Base-by-base conservation (phyloP, 2,888 invertebrate genomes). In the Argyresthia goedartella region DNA sequence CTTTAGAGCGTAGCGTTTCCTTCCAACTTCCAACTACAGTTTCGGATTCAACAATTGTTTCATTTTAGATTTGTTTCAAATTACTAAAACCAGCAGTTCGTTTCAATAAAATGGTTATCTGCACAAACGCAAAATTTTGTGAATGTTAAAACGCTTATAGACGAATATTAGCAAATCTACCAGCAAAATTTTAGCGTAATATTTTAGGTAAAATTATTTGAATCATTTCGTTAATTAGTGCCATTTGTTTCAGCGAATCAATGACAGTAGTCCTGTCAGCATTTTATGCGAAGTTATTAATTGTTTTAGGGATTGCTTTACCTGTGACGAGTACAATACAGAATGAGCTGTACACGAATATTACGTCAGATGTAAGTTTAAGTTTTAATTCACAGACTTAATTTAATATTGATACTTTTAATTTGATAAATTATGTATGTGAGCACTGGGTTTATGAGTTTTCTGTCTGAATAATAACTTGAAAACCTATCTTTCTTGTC, bases 251-350 rank as follows among this genome's bases (percentile, higher is more conserved):
- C 81, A 89, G 89, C 63, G 89, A 89, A 77, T 88, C 89, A 58
- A 81, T 90, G 75, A 88, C 89, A 52, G 81, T 88, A 54, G 87
- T 89, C 50, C 67, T 91, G 62, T 91, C 91, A 70, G 90, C 90
- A 46, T 86, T 91, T 67, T 91, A 91, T 67, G 90, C 89, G 25
- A 89, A 91, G 71, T 76, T 91, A 60, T 72, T 91, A 69, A 89
- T 91, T 60, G 89, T 91, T 54, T 77, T 90, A 72, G 91, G 91
- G 46, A 78, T 90, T 57, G 89, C 90, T 6, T 77, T 91, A 49
- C 91, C 91, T 0, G 71, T 91, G 46, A 89, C 91, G 1, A 90
- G 91, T 71, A 89, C 89, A 43, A 88, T 90, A 62, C 89, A 89
- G 54, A 87, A 88, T 61, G 82, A 88, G 57, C 68, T 81, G 58